phyloP scores from a whole-genome alignment of 2,797 vertebrate species.

The Enteromius anoplus region DNA sequence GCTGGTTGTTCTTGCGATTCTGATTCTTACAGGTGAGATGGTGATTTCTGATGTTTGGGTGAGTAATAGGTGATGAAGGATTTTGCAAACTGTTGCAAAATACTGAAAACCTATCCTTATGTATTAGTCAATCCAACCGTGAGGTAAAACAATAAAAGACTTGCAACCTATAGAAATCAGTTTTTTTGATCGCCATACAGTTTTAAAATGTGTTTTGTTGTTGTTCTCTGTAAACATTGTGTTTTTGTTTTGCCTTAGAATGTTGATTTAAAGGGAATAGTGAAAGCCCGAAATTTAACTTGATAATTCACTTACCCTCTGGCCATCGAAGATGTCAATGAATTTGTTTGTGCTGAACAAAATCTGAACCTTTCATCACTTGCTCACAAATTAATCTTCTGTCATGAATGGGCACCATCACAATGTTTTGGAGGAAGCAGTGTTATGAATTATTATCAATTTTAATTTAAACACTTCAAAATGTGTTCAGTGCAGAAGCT shows the following conservation, averaged over 20 bases:
- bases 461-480: background rate
- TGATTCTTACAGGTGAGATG: constrained; percentile 69
- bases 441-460: background rate
- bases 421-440: background rate
- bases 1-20: constrained; percentile 48
- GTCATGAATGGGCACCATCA: background rate
- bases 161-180: background rate
- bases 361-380: background rate
- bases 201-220: background rate
- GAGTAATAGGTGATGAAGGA: background rate
- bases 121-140: background rate
- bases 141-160: background rate
- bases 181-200: background rate
- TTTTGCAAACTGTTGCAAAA: background rate
- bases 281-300: too few relatives aligned
- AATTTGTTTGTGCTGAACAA: background rate
- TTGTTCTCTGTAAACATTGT: background rate
- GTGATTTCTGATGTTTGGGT: background rate
- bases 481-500: background rate
- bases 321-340: background rate
- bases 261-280: background rate
- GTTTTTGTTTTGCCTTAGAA: background rate
- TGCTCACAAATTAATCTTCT: background rate
- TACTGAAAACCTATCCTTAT: background rate
- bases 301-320: background rate